Conservation (phyloP, 2,888 invertebrate species). For the Nomada lathburiana region DNA sequence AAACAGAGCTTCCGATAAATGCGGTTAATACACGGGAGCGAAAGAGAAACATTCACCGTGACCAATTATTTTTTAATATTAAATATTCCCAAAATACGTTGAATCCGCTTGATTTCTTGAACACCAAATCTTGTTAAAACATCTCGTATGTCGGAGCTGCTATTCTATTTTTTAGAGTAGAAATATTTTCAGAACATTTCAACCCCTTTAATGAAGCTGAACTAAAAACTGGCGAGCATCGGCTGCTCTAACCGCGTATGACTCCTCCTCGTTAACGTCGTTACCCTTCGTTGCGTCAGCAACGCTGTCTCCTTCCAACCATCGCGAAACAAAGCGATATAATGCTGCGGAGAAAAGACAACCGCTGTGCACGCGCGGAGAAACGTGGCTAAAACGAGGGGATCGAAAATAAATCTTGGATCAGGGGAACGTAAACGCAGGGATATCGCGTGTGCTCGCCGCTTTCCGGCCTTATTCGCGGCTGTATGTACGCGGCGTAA, state of each 20-base stretch:
- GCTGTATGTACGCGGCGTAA: conserved; percentile 43
- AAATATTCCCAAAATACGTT: too few relatives aligned
- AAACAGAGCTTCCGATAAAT: conserved; percentile 54
- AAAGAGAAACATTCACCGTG: not conserved
- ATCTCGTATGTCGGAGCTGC: too few relatives aligned
- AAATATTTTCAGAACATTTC: conserved; percentile 32
- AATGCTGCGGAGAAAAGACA: not conserved
- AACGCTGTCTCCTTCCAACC: conserved; percentile 20
- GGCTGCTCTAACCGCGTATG: conserved; percentile 57
- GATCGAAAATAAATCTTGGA: conserved; percentile 16
- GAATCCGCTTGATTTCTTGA: not conserved
- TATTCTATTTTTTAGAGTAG: not conserved
- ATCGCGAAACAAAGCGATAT: conserved; percentile 24
- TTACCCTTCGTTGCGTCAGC: conserved; percentile 51
- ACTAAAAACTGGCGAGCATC: conserved; percentile 49
- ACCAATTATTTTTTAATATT: not conserved
- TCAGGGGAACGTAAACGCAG: conserved; percentile 16
- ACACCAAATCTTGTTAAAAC: not conserved
- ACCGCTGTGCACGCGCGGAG: not conserved
- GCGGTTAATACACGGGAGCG: not conserved
- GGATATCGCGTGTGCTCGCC: conserved; percentile 43
- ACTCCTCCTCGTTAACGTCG: conserved; percentile 63
- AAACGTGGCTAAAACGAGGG: conserved; percentile 2
- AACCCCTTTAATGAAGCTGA: conserved; percentile 53
- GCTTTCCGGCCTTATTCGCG: conserved; percentile 50